These are phyloP conservation scores for Bufo gargarizans DNA, from an alignment of 2,113 vertebrate genomes.

Conservation along the genomic window DNA sequence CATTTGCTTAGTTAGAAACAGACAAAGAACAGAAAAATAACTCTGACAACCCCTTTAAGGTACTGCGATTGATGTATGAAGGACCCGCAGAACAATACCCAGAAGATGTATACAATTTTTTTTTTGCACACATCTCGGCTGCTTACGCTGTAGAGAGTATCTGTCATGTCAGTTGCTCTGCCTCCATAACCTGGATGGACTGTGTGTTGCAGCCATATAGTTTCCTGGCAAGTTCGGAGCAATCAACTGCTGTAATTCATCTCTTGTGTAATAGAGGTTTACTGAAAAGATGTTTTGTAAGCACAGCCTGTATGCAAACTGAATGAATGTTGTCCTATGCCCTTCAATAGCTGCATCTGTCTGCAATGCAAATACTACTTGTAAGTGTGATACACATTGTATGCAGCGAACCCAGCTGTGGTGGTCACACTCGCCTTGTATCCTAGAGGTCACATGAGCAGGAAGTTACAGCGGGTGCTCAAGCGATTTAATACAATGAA, in stretches of 20 bases:
- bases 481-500: slow-evolving; percentile 25
- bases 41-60: no score
- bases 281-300: slow-evolving; percentile 25
- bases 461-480: slow-evolving; percentile 37
- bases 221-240: neutral
- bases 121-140: slow-evolving; percentile 31
- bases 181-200: neutral
- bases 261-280: slow-evolving; percentile 21
- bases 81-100: slow-evolving; percentile 37
- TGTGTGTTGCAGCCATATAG: slow-evolving; percentile 11
- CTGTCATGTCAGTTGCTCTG: slow-evolving; percentile 17
- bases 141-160: slow-evolving; percentile 15
- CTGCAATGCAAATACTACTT: slow-evolving; percentile 44
- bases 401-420: neutral
- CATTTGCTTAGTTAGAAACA: no score
- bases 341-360: slow-evolving; percentile 51
- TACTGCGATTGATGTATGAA: neutral
- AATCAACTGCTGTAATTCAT: slow-evolving; percentile 45
- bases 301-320: slow-evolving; percentile 37
- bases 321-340: slow-evolving; percentile 33
- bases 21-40: no score
- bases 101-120: neutral
- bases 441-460: slow-evolving; percentile 46
- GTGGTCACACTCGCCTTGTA: slow-evolving; percentile 44
- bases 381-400: neutral